Percentiles rank a stretch among this genome's conserved stretches.
These are phyloP conservation scores for Falco punctatus DNA, from an alignment of 2,113 vertebrate genomes.

Conservation along the genomic window DNA sequence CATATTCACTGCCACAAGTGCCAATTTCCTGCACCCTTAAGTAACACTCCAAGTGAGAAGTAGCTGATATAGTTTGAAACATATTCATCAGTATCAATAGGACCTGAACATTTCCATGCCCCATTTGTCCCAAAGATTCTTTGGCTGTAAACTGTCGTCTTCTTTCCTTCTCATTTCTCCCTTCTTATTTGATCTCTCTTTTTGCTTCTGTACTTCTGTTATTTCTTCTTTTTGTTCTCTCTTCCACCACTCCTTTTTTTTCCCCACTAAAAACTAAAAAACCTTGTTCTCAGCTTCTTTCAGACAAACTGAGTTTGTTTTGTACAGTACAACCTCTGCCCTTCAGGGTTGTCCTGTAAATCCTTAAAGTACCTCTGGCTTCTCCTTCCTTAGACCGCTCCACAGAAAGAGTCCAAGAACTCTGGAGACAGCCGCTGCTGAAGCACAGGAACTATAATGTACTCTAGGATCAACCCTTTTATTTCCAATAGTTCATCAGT, in stretches of 20 bases:
- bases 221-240: not conserved
- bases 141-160: not conserved
- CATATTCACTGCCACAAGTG: not conserved
- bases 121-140: not conserved
- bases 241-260: not conserved
- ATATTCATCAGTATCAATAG: not conserved
- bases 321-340: not conserved
- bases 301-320: not conserved
- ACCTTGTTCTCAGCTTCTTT: not conserved
- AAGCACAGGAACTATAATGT: not conserved
- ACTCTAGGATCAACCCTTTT: not conserved
- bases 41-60: not conserved
- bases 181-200: not conserved
- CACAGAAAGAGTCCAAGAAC: not conserved
- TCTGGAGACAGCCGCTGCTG: not conserved
- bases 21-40: not conserved
- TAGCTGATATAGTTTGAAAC: not conserved
- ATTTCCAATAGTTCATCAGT: not conserved
- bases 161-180: not conserved
- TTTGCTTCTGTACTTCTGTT: not conserved
- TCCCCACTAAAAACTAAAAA: not conserved
- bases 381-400: not conserved
- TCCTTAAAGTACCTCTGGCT: not conserved
- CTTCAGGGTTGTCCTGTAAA: not conserved
- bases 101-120: not conserved